phyloP scores from a whole-genome alignment of 2,888 invertebrate species.

The Stenoptilia bipunctidactyla region DNA sequence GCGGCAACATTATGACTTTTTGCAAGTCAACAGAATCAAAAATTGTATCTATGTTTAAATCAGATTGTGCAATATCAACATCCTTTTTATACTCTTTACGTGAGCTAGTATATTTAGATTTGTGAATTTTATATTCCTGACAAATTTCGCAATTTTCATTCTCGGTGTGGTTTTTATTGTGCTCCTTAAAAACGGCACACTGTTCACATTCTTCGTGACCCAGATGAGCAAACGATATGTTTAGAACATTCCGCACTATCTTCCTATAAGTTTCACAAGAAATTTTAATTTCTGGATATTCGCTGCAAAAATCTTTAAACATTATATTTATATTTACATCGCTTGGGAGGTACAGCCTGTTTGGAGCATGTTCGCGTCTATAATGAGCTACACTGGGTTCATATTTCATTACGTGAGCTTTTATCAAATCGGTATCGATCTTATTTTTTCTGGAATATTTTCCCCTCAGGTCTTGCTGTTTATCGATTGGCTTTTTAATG shows the following conservation, averaged over 20 bases:
- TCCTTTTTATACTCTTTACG: conserved; percentile 1
- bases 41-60: not conserved
- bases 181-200: conserved; percentile 3
- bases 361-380: conserved; percentile 10
- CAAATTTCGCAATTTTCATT: conserved; percentile 11
- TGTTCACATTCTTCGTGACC: conserved; percentile 12
- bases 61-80: not conserved
- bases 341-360: conserved; percentile 12
- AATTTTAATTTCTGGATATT: conserved; percentile 8
- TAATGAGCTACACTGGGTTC: conserved; percentile 12
- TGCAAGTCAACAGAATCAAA: conserved; percentile 7
- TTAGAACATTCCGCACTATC: conserved; percentile 9
- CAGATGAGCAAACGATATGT: conserved; percentile 10
- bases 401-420: conserved; percentile 9
- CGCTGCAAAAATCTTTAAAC: conserved; percentile 7
- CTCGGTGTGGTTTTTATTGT: not conserved
- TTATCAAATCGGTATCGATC: conserved; percentile 4
- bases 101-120: not conserved
- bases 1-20: conserved; percentile 9
- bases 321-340: conserved; percentile 11
- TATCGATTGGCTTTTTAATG: conserved; percentile 1
- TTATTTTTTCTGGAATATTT: conserved; percentile 4
- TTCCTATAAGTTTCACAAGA: conserved; percentile 9
- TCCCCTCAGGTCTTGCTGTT: conserved; percentile 6
- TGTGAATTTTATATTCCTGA: not conserved